These are phyloP conservation scores for Hypomecis punctinalis DNA, from an alignment of 2,888 invertebrate genomes.

Conservation along the genomic window DNA sequence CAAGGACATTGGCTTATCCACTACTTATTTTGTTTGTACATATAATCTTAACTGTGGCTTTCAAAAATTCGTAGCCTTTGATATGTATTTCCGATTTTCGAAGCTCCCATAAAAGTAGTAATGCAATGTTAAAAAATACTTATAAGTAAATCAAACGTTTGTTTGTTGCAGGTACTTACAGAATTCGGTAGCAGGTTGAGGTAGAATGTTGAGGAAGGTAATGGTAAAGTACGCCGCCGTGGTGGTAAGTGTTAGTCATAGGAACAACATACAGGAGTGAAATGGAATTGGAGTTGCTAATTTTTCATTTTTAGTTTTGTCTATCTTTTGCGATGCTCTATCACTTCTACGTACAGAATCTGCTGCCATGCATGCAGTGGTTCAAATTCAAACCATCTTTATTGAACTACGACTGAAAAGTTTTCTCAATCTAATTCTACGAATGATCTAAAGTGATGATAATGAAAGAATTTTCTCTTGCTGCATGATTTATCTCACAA, in stretches of 20 bases:
- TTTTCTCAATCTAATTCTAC: no score
- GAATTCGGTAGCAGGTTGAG: not conserved
- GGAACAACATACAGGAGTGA: not conserved
- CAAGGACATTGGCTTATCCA: slow-evolving; percentile 53
- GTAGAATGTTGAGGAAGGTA: slow-evolving; percentile 22
- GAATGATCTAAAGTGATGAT: no score
- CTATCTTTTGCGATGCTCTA: no score
- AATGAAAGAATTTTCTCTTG: no score
- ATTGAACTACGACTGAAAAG: no score
- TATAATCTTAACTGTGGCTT: not conserved
- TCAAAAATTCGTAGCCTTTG: no score
- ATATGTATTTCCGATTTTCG: no score
- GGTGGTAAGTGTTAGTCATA: slow-evolving; percentile 19
- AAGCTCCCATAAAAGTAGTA: not conserved
- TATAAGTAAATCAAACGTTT: slow-evolving; percentile 17
- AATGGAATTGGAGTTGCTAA: not conserved
- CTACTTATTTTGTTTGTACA: slow-evolving; percentile 8
- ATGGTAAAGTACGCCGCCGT: slow-evolving; percentile 18
- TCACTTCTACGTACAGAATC: no score
- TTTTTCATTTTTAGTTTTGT: no score
- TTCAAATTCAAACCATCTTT: no score
- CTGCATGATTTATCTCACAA: no score
- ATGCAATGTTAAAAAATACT: not conserved
- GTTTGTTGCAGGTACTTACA: slow-evolving; percentile 43
- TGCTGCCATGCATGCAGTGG: no score